phyloP scores from a whole-genome alignment of 1,140 invertebrate species.

The Drosophila miranda region DNA sequence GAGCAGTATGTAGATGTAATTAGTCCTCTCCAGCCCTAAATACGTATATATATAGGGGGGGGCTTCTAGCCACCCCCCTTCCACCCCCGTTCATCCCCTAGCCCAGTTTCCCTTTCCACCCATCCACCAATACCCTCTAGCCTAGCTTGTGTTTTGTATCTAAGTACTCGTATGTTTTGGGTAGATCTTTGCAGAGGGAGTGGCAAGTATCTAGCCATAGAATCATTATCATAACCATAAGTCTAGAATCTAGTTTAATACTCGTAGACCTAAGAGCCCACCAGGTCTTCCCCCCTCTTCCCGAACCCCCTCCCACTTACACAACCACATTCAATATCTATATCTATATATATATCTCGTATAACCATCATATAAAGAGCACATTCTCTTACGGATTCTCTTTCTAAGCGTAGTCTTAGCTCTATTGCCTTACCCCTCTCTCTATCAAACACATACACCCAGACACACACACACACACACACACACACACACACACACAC shows the following conservation, averaged over 20 bases:
- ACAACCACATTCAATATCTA: conserved; percentile 13
- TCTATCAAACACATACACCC: conserved; percentile 5
- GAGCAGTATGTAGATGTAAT: too few relatives aligned
- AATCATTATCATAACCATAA: conserved; percentile 47
- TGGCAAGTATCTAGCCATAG: conserved; percentile 20
- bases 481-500: conserved; percentile 3
- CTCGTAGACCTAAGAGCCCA: conserved; percentile 22
- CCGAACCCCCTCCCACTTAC: conserved; percentile 19
- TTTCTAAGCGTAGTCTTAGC: conserved; percentile 42
- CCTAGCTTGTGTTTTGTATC: conserved; percentile 25
- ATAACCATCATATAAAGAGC: conserved; percentile 29
- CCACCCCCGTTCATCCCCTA: too few relatives aligned
- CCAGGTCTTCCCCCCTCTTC: neutral
- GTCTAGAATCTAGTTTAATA: conserved; percentile 28
- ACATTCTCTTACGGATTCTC: conserved; percentile 36
- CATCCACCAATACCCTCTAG: conserved; percentile 4
- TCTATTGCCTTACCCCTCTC: conserved; percentile 7
- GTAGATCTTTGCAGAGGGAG: conserved; percentile 20
- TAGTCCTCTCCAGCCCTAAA: too few relatives aligned
- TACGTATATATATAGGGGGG: too few relatives aligned
- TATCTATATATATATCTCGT: neutral
- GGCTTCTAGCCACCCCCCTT: too few relatives aligned
- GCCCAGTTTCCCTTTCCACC: neutral
- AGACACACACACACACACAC: conserved; percentile 2
- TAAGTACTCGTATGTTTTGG: conserved; percentile 13